Evolutionary conservation across 2,113 vertebrate species (phyloP), one percentile per base, ranked within the genome.

Genomic region (Charadrius vociferus): DNA sequence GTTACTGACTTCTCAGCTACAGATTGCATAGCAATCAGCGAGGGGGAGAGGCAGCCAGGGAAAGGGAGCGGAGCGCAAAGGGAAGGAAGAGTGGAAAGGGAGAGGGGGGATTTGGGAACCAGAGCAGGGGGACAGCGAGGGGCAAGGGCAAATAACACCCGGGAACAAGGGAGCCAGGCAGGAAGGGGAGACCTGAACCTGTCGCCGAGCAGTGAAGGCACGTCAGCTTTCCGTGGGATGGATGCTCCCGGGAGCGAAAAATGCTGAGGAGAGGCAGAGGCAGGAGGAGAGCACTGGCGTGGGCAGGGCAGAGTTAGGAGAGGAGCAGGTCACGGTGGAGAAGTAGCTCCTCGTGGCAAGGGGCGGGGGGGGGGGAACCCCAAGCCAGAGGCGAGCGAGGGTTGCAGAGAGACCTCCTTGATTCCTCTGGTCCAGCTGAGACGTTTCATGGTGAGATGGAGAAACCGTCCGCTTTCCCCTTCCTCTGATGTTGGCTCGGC

Each of bases 1-100:
- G 98, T 98, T 98, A 98, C 96, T 93, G 98, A 98, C 97, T 98
- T 98, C 98, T 98, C 97, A 97, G 98, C 97, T 97, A 98, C 97
- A 97, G 97, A 96, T 97, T 97, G 96, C 97, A 93, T 93, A 85
- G 97, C 93, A 97, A 96, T 95, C 93, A 90, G 97, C 94, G 88
- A 97, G 97, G 96, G 93, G n/a, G 97, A 97, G 94, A 97, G 95
- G 66, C 91, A 97, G 96, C 92, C 96, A 86, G 97, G 87, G 91
- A 84, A 94, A 92, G 88, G 72, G 74, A 93, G 96, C 20, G 30
- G 88, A 92, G 75, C 78, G 78, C 73, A 24, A 73, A 34, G 30
- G 67, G 63, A 96, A 96, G 78, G 92, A 36, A 89, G 91, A 90
- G 52, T 82, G 61, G 78, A 91, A 91, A 29, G 66, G 67, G 79